Evolutionary conservation across 2,888 invertebrate species (phyloP).

Genomic region (Panopea generosa): DNA sequence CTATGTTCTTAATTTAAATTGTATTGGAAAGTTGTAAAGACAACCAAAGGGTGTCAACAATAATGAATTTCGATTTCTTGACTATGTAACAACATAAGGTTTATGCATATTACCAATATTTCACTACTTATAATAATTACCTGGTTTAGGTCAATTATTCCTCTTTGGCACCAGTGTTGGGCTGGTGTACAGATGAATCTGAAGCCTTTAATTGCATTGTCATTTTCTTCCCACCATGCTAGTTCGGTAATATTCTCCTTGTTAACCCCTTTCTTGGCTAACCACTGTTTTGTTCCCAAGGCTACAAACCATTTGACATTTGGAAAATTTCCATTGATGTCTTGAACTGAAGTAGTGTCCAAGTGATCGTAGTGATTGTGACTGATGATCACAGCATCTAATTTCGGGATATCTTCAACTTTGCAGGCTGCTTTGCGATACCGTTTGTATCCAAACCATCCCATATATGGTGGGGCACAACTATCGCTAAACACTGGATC

Average conservation of each 20-base stretch:
- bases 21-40: too few relatives aligned
- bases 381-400: constrained; percentile 86
- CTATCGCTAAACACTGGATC: constrained; percentile 86
- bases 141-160: constrained; percentile 84
- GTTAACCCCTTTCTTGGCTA: constrained; percentile 76
- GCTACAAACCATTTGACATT: constrained; percentile 69
- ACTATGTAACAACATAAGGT: too few relatives aligned
- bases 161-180: constrained; percentile 86
- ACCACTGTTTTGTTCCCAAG: constrained; percentile 81
- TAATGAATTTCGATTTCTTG: too few relatives aligned
- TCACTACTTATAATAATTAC: too few relatives aligned
- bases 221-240: constrained; percentile 50
- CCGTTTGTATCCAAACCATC: constrained; percentile 80
- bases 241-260: constrained; percentile 51
- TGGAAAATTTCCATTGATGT: constrained; percentile 66
- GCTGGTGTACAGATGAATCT: constrained; percentile 85
- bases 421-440: constrained; percentile 79
- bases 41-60: too few relatives aligned
- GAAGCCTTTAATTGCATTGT: constrained; percentile 8
- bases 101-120: too few relatives aligned
- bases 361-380: constrained; percentile 87
- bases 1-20: too few relatives aligned
- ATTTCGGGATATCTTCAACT: constrained; percentile 83
- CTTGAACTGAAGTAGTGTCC: constrained; percentile 79
- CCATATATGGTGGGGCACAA: constrained; percentile 78